Base-by-base conservation (phyloP, 2,113 vertebrate species). In the Atractosteus spatula region DNA sequence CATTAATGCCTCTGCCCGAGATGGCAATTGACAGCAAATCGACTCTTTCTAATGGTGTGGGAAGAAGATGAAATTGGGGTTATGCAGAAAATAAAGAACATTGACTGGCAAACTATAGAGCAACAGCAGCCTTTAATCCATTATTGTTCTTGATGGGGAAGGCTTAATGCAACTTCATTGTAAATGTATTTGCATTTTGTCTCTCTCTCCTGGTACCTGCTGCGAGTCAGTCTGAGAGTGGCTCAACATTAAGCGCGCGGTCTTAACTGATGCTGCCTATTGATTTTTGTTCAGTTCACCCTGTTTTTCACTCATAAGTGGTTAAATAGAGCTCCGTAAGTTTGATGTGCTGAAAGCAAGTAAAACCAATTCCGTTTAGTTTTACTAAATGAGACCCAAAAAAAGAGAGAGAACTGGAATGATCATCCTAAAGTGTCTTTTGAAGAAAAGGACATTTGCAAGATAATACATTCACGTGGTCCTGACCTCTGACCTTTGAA, bases 101-200 rank as follows among this genome's bases (percentile, higher is more conserved):
- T 97, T 81, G 96, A 96, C 89, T 89, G 86, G 90, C 83, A 90
- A 77, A 93, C 93, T 90, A 85, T 90, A 79, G 95, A 44, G 90
- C 87, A 90, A 87, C 81, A 81, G 92, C 74, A 71, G 94, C 93
- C 93, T 93, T 96, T 96, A 94, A 96, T 97, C 94, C 92, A 94
- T 94, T 86, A 92, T 77, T 93, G 85, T 87, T 89, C 87, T 90
- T 78, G 90, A 88, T 91, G 92, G 93, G 89, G 85, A 85, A 77
- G 93, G 85, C 92, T 95, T 96, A 96, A 95, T 96, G 95, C 91
- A 94, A 82, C 91, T 93, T 90, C 76, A 69, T 72, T 56, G 82
- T 84, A 89, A 80, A 88, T 81, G 76, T 89, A 89, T 89, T 87
- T 86, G 69, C 71, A 81, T 90, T 70, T 77, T 12, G 71, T n/a